phyloP scores from a whole-genome alignment of 2,113 vertebrate genomes.

The Turdus rufiventris region DNA sequence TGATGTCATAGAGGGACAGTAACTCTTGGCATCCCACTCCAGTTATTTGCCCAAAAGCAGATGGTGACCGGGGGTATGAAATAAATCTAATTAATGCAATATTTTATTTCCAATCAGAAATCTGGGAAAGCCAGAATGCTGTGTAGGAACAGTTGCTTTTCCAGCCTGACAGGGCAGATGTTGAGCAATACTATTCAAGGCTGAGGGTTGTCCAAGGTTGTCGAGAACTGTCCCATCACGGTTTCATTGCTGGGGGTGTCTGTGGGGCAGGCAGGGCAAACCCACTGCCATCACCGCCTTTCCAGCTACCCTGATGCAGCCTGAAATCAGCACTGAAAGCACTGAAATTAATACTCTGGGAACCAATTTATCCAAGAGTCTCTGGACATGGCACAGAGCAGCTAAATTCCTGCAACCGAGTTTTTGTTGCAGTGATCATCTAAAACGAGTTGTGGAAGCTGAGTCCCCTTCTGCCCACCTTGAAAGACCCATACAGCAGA shows the following conservation, averaged over 20 bases:
- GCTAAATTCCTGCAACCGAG: not conserved
- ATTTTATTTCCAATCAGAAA: not conserved
- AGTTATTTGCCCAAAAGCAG: not conserved
- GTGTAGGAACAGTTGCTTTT: not conserved
- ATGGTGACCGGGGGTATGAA: not conserved
- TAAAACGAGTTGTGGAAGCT: not conserved
- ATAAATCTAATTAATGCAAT: not conserved
- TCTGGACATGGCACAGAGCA: not conserved
- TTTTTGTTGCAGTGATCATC: not conserved
- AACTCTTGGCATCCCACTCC: not conserved
- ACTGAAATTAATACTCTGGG: not conserved
- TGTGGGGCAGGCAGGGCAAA: not conserved
- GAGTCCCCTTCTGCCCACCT: not conserved
- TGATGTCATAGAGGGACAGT: not conserved
- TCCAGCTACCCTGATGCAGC: not conserved
- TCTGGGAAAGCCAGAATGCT: not conserved
- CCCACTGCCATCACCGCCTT: fast-evolving
- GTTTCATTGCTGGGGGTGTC: fast-evolving
- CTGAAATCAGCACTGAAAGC: not conserved
- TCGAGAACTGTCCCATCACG: not conserved
- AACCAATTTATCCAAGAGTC: not conserved
- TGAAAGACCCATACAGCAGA: not conserved
- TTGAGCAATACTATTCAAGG: fast-evolving
- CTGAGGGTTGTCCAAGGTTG: not conserved
- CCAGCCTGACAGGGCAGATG: not conserved